phyloP scores from a whole-genome alignment of 1,140 invertebrate genomes.

The Cylas formicarius region DNA sequence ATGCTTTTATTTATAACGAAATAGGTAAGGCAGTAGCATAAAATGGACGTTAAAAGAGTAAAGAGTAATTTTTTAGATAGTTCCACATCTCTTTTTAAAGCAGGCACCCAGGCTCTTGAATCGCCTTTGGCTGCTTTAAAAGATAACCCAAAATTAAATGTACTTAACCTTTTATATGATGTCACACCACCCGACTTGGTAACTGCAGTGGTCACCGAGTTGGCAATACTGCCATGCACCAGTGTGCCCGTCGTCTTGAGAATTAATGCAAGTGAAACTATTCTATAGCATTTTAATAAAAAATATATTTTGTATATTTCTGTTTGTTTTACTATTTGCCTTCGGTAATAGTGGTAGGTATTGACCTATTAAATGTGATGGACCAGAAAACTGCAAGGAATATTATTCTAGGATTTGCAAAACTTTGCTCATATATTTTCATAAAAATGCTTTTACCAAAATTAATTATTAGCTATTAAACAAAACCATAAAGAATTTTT shows the following conservation, averaged over 20 bases:
- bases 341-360: too few species aligned
- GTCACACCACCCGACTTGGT: conserved; percentile 88
- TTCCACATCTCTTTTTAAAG: conserved; percentile 59
- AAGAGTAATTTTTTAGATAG: conserved; percentile 48
- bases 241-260: conserved; percentile 87
- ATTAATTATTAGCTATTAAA: too few species aligned
- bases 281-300: too few species aligned
- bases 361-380: too few species aligned
- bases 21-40: conserved; percentile 54
- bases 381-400: too few species aligned
- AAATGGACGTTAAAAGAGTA: conserved; percentile 5
- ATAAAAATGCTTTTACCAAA: too few species aligned
- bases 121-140: conserved; percentile 54
- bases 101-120: conserved; percentile 44
- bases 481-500: too few species aligned
- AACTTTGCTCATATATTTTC: too few species aligned
- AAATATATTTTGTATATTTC: too few species aligned
- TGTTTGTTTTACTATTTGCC: too few species aligned
- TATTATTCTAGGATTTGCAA: too few species aligned
- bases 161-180: conserved; percentile 82
- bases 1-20: conserved; percentile 90
- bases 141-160: conserved; percentile 56
- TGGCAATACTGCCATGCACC: conserved; percentile 82
- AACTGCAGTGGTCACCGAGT: conserved; percentile 84
- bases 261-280: conserved; percentile 50